Conservation (phyloP, 2,797 vertebrate species). For the Premnoplex brunnescens region DNA sequence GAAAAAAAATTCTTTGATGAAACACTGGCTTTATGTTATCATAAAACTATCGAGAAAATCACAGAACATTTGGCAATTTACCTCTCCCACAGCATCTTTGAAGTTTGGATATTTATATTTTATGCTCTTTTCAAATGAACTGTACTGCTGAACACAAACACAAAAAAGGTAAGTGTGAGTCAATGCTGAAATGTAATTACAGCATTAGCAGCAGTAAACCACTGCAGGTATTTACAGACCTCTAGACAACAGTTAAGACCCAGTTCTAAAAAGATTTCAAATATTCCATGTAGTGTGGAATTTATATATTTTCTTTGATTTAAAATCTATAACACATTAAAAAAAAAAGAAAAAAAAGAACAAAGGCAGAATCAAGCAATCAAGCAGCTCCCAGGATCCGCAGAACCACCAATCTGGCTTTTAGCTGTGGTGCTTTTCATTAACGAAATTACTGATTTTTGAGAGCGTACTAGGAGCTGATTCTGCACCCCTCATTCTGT, state of each 20-base stretch:
- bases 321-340: conserved; percentile 42
- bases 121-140: conserved; percentile 56
- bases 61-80: conserved; percentile 70
- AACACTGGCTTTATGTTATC: conserved; percentile 64
- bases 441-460: not conserved
- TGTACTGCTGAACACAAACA: conserved; percentile 48
- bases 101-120: conserved; percentile 74
- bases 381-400: not conserved
- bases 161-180: conserved; percentile 47
- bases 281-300: conserved; percentile 38
- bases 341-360: conserved; percentile 19
- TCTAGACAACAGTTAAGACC: conserved; percentile 36
- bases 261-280: conserved; percentile 37
- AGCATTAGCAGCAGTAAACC: conserved; percentile 35
- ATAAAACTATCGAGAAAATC: conserved; percentile 71
- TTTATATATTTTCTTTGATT: conserved; percentile 44
- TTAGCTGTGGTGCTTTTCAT: not conserved
- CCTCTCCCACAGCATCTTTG: conserved; percentile 63
- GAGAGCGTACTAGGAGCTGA: not conserved
- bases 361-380: conserved; percentile 6
- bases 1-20: conserved; percentile 71
- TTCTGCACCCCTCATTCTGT: not conserved
- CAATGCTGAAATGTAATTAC: conserved; percentile 53
- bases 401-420: not conserved
- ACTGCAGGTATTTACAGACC: conserved; percentile 64